A percentile compares a stretch with the other conserved stretches of the same genome.
Evolutionary conservation across 92 coral and sea anemone species (phyloP).

Genomic region (Porites divaricata): DNA sequence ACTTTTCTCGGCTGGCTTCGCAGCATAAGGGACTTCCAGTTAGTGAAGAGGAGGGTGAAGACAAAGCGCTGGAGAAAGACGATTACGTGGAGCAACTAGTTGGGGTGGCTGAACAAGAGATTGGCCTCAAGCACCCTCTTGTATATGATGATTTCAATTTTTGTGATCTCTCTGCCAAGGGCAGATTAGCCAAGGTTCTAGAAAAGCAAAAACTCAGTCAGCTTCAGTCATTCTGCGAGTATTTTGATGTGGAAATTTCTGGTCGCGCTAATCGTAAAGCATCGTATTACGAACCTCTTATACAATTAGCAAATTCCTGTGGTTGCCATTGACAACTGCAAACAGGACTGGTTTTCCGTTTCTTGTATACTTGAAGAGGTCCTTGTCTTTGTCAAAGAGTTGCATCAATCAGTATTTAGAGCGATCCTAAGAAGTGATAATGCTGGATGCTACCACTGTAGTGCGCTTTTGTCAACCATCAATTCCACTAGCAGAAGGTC

Average conservation of each 20-base stretch:
- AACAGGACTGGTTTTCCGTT: constrained; percentile 32
- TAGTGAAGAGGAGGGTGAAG: too few species aligned
- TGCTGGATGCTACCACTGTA: constrained; percentile 59
- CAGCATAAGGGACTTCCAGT: constrained; percentile 22
- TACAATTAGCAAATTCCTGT: constrained; percentile 44
- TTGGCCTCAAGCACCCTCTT: constrained; percentile 42
- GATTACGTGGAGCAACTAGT: constrained; percentile 10
- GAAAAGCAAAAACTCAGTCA: too few species aligned
- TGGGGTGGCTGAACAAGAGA: constrained; percentile 12
- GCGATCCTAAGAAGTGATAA: constrained; percentile 54
- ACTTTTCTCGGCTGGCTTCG: constrained; percentile 50
- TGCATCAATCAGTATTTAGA: constrained; percentile 36
- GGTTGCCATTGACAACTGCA: constrained; percentile 17
- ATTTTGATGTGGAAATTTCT: too few species aligned
- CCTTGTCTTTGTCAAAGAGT: constrained; percentile 31
- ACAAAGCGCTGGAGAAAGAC: too few species aligned
- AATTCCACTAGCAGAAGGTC: constrained; percentile 32
- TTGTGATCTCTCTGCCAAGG: background rate
- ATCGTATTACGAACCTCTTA: constrained; percentile 35
- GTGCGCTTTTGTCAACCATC: constrained; percentile 57
- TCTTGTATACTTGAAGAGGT: constrained; percentile 48
- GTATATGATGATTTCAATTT: background rate
- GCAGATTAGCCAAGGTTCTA: background rate
- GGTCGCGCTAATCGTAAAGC: background rate
- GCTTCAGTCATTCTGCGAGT: too few species aligned